Percentiles rank a stretch among this genome's conserved stretches.
phyloP scores from a whole-genome alignment of 2,888 invertebrate species.

The Oligia latruncula region DNA sequence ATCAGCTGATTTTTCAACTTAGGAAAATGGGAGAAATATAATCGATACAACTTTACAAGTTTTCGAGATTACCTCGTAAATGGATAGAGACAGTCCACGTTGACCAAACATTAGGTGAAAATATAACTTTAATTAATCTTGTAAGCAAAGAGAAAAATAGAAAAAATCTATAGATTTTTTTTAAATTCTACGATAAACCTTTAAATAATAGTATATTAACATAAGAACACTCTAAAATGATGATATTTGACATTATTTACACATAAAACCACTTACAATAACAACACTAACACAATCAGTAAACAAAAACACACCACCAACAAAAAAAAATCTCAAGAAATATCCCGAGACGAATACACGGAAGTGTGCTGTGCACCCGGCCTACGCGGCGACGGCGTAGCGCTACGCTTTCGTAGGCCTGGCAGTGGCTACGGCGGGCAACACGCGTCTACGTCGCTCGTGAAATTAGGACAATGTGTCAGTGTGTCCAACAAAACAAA shows the following conservation, averaged over 20 bases:
- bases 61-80: not conserved
- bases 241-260: not conserved
- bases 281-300: not conserved
- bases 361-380: constrained; percentile 76
- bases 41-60: not conserved
- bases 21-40: no score
- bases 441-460: constrained; percentile 78
- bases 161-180: not conserved
- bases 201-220: not conserved
- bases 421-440: constrained; percentile 84
- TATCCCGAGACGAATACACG: constrained; percentile 78
- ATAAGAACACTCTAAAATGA: not conserved
- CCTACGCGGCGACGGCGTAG: constrained; percentile 80
- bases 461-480: constrained; percentile 84
- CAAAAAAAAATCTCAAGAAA: constrained; percentile 66
- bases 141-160: not conserved
- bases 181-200: no score
- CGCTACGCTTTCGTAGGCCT: constrained; percentile 87
- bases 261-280: not conserved
- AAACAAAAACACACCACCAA: not conserved
- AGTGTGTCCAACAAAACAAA: constrained; percentile 76
- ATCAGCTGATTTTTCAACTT: not conserved
- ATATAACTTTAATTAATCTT: no score
- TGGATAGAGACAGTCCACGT: accelerated
- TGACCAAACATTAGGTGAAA: not conserved